Evolutionary conservation across 2,888 invertebrate genomes (phyloP).

Genomic region (Drosophila silvestris): DNA sequence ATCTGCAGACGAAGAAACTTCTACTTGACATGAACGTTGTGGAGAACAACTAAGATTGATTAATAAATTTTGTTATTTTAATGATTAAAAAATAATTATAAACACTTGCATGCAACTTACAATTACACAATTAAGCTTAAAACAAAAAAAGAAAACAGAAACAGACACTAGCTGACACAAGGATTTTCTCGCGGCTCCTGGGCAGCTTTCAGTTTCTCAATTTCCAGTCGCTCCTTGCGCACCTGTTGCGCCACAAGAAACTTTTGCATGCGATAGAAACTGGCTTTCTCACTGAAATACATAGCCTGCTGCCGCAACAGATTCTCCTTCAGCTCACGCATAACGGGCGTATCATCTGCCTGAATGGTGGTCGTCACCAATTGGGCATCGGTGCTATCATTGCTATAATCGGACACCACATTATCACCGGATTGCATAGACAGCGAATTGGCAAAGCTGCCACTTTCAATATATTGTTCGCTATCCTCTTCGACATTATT

Average conservation of each 20-base stretch:
- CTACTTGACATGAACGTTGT: constrained; percentile 69
- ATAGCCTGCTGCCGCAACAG: constrained; percentile 75
- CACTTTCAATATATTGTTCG: constrained; percentile 28
- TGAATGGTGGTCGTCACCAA: constrained; percentile 52
- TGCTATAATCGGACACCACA: constrained; percentile 47
- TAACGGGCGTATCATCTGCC: constrained; percentile 46
- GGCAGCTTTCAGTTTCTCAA: constrained; percentile 36
- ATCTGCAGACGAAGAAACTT: constrained; percentile 73
- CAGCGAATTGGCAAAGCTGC: constrained; percentile 27
- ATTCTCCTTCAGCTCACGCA: constrained; percentile 65
- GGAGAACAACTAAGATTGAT: constrained; percentile 42
- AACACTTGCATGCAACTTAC: constrained; percentile 38
- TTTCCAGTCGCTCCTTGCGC: constrained; percentile 60
- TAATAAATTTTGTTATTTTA: constrained; percentile 42
- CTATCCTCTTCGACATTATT: constrained; percentile 32
- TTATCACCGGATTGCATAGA: constrained; percentile 37
- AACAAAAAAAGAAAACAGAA: no score
- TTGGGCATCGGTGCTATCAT: constrained; percentile 51
- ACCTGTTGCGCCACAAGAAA: constrained; percentile 77
- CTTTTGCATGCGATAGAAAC: constrained; percentile 80
- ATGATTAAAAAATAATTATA: constrained; percentile 40
- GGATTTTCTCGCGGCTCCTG: not conserved
- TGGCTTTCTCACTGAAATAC: constrained; percentile 79
- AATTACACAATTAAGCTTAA: constrained; percentile 37
- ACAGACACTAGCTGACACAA: constrained; percentile 9